Conservation (phyloP, 2,113 vertebrate genomes). For the Gavia stellata region DNA sequence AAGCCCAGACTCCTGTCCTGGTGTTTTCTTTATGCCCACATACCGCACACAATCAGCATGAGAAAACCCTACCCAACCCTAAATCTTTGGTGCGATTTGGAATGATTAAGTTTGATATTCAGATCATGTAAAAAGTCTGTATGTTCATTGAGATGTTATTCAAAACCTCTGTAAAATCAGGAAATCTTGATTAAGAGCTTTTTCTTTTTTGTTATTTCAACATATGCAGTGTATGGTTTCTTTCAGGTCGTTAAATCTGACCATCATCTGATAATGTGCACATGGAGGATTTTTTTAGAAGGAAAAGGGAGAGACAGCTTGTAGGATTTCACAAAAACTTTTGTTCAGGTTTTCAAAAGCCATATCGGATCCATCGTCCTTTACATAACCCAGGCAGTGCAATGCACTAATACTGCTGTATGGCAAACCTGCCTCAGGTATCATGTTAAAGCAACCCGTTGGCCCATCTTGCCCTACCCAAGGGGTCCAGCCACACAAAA, state of each 20-base stretch:
- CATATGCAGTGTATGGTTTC: neutral
- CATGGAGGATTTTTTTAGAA: neutral
- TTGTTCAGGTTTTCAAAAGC: neutral
- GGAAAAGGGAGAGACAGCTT: neutral
- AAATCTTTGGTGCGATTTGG: neutral
- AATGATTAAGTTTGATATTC: neutral
- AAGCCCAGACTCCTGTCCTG: neutral
- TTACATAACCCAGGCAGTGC: neutral
- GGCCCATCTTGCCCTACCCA: neutral
- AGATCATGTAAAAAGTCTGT: neutral
- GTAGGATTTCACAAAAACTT: neutral
- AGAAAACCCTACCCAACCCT: neutral
- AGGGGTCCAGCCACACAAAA: neutral
- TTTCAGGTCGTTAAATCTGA: neutral
- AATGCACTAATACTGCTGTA: neutral
- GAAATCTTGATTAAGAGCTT: neutral
- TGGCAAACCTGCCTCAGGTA: neutral
- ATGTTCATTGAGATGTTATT: neutral
- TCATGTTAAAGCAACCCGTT: fast-evolving
- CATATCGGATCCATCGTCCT: fast-evolving
- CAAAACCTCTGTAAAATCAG: neutral
- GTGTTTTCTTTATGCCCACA: neutral
- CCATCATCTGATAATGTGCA: neutral
- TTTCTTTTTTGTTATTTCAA: neutral
- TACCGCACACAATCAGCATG: neutral